A percentile compares a stretch with the other conserved stretches of the same genome.
These are phyloP conservation scores for Odocoileus hemionus DNA, from an alignment of 2,113 vertebrate genomes.

Conservation along the genomic window DNA sequence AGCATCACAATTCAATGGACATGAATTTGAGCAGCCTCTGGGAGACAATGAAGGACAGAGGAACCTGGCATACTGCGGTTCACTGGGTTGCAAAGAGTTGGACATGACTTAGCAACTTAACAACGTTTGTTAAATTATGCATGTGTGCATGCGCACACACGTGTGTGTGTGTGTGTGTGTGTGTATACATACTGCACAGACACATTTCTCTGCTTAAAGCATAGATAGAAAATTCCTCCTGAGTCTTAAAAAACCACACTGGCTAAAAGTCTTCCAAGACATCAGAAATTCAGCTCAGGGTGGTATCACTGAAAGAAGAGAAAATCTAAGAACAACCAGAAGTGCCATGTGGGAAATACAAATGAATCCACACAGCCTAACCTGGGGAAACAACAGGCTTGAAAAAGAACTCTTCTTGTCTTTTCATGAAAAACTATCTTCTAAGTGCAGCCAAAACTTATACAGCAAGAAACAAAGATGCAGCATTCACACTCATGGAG, in stretches of 20 bases:
- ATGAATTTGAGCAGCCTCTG: not conserved
- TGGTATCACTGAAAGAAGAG: not conserved
- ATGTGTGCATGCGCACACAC: accelerated
- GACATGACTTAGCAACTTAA: not conserved
- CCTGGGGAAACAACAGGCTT: not conserved
- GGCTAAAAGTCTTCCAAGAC: not conserved
- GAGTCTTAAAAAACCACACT: not conserved
- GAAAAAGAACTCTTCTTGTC: not conserved
- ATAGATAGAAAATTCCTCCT: not conserved
- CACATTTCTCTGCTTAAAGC: not conserved
- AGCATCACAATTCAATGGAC: not conserved
- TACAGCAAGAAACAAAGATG: not conserved
- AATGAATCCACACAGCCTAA: not conserved
- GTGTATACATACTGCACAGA: not conserved
- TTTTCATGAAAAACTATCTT: not conserved
- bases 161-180: not conserved
- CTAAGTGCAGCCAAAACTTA: not conserved
- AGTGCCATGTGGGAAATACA: not conserved
- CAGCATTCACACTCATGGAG: accelerated
- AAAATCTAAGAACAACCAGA: not conserved
- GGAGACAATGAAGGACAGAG: not conserved
- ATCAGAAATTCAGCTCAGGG: not conserved
- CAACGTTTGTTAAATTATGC: not conserved
- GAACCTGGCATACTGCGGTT: not conserved
- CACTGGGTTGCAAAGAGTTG: not conserved